Evolutionary conservation across 2,113 vertebrate species (phyloP), one percentile per base, ranked within the genome.

Genomic region (Brienomyrus longianalis): DNA sequence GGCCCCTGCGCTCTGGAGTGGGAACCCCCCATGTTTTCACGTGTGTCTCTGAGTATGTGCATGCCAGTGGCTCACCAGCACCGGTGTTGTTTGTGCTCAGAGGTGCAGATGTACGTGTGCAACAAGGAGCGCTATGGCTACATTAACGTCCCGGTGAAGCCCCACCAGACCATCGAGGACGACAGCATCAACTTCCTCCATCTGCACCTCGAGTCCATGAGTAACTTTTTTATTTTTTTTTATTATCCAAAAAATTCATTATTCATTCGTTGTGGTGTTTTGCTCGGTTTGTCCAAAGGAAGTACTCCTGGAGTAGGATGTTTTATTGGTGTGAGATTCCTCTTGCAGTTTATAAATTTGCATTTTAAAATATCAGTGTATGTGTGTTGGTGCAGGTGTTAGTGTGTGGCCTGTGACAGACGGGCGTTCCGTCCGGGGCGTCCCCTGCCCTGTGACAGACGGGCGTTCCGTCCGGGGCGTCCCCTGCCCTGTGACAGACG

Each of bases 151-250:
- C 97, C 97, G 0, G 94, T 96, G 88, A 97, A 97, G 45, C 94
- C 97, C n/a, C 97, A 98, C 9, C 95, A 97, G 88, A 97, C 95
- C 0, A 90, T 98, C 91, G 97, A 98, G 88, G 98, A 99, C 0
- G 98, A 99, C 88, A 93, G 35, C 0, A 91, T 97, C 94, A 99
- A 99, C 94, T 99, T 99, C 39, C 94, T 98, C 89, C 98, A 99
- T 21, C 94, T 99, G 39, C 95, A 96, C 0, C 93, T 98, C 48
- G 98, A 99, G 90, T 96, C 98, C 5, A 95, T 98, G 92, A 97
- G 98, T 99, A 92, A 96, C 97, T 70, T 13, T 43, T 15, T 74
- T 35, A 43, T 27, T 11, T 74, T 35, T 80, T 27, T 11, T 70
- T 21, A 83, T 80, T 15, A 39, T 43, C 13, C 43, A 35, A 0